These are phyloP conservation scores for Sericinus montela DNA, from an alignment of 2,888 invertebrate species.

Conservation along the genomic window DNA sequence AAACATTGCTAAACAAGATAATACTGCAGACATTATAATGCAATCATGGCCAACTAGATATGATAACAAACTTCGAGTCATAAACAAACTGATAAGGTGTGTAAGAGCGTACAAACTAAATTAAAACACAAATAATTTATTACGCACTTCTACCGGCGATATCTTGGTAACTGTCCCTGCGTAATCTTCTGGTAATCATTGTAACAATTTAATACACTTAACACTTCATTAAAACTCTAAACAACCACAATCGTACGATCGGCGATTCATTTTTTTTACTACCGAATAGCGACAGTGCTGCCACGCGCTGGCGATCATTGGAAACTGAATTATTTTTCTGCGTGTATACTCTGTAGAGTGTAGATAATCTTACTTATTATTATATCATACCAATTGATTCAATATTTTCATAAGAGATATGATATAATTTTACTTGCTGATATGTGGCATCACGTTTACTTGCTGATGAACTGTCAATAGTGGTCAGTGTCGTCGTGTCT, in stretches of 20 bases:
- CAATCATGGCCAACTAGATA: neutral
- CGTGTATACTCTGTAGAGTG: neutral
- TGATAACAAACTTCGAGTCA: neutral
- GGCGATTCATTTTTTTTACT: no score
- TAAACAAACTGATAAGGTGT: slow-evolving; percentile 3
- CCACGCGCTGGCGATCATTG: neutral
- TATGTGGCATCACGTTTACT: no score
- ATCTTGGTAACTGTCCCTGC: slow-evolving; percentile 8
- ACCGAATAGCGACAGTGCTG: neutral
- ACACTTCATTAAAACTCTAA: neutral
- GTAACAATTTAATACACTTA: neutral
- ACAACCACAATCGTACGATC: no score
- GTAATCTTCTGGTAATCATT: neutral
- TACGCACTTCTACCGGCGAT: slow-evolving; percentile 9
- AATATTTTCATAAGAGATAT: no score
- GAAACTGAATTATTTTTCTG: neutral
- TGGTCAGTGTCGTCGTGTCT: no score
- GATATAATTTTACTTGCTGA: no score
- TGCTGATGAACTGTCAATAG: no score
- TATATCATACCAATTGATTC: no score
- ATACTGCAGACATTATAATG: neutral
- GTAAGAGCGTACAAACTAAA: neutral
- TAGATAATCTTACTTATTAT: no score
- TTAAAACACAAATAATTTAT: neutral
- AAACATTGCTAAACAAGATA: no score